A percentile compares a stretch with the other conserved stretches of the same genome.
Conservation (phyloP, 2,888 invertebrate species). For the Incurvaria masculella region DNA sequence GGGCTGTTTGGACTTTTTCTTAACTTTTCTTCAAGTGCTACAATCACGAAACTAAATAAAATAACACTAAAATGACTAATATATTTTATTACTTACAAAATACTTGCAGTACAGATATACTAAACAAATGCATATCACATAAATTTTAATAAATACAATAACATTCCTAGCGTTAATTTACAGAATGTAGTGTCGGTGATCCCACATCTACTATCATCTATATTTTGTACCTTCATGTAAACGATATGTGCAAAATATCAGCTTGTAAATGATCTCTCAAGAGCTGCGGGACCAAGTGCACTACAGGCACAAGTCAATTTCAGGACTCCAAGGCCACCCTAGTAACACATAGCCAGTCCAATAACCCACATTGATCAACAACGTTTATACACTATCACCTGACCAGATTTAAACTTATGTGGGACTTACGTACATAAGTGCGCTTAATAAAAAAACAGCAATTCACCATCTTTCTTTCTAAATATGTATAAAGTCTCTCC, state of each 20-base stretch:
- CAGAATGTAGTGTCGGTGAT: slow-evolving; percentile 43
- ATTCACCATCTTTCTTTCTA: too few species aligned
- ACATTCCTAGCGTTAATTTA: slow-evolving; percentile 46
- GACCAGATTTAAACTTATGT: too few species aligned
- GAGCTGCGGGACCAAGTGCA: slow-evolving; percentile 14
- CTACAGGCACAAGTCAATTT: slow-evolving; percentile 4
- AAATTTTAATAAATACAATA: slow-evolving; percentile 54
- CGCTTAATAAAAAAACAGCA: too few species aligned
- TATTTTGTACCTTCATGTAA: slow-evolving; percentile 20
- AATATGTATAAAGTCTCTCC: too few species aligned
- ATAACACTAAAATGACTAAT: not conserved
- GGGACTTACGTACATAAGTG: too few species aligned
- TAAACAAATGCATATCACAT: slow-evolving; percentile 57
- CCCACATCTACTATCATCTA: slow-evolving; percentile 29
- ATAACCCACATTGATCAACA: too few species aligned
- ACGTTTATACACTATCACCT: too few species aligned
- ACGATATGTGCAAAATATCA: slow-evolving; percentile 4
- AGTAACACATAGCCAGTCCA: slow-evolving; percentile 1
- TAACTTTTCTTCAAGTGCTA: too few species aligned
- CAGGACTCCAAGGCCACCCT: slow-evolving; percentile 1
- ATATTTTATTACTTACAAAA: slow-evolving; percentile 49
- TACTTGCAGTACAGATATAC: slow-evolving; percentile 49
- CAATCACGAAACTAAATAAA: too few species aligned
- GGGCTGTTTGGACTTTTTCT: too few species aligned
- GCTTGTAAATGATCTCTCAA: slow-evolving; percentile 10